Evolutionary conservation across 2,797 vertebrate genomes (phyloP), one percentile per base, ranked within the genome.

Genomic region (Phylloscopus collybita): DNA sequence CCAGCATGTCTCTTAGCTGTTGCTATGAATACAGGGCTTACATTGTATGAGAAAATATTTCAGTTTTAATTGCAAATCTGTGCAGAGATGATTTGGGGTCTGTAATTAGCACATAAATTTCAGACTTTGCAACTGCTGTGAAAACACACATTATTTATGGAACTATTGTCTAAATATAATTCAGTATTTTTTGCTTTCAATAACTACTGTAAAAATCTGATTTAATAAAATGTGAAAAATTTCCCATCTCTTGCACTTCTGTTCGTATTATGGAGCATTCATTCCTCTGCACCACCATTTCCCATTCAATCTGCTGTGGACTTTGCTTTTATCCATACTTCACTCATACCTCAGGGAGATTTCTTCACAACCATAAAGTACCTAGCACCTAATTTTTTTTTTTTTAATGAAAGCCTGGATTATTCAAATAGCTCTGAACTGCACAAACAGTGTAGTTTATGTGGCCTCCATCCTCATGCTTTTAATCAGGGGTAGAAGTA

Each of bases 41-140:
- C 86, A 97, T 91, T 94, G 90, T 93, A 97, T 97, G 86, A 96
- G 93, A 97, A 97, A 97, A 97, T 97, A 96, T 96, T 97, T 97
- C 96, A 95, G 85, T 96, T 97, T 97, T 97, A 97, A 97, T 97
- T 97, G 94, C 90, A 97, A 96, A 92, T 96, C 79, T 95, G 90
- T 79, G 87, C 91, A 87, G 89, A 96, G 95, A 98, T 98, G 95
- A 96, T 96, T 97, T 97, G 93, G 91, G 86, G 81, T 96, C 88
- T 97, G 78, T 97, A 97, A 96, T 97, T 97, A 97, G 85, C 86
- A 96, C 94, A 95, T 96, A 94, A 94, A 96, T 95, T 96, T 91
- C 95, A 97, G 95, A 96, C 82, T 95, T 97, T 96, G 86, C 94
- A 95, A 96, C 79, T 97, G 69, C 86, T 96, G 67, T 94, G 88